Evolutionary conservation across 1,140 invertebrate species (phyloP).

Genomic region (Dinothrombium tinctorium): DNA sequence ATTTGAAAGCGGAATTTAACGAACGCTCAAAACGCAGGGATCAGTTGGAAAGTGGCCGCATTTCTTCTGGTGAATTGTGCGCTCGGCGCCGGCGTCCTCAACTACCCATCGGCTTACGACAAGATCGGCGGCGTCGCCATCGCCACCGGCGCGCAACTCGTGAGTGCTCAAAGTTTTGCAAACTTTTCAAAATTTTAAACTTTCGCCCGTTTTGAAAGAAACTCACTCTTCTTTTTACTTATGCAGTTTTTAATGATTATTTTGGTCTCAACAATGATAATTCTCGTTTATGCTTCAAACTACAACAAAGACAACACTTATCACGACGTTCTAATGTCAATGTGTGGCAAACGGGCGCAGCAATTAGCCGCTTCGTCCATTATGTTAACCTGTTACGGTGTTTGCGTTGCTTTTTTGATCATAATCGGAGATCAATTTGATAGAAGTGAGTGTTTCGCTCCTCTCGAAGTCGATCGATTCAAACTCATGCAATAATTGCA

Average conservation of each 20-base stretch:
- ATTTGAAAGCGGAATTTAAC: not conserved
- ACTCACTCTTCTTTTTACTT: not conserved
- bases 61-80: constrained; percentile 44
- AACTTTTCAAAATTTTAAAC: not conserved
- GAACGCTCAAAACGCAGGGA: constrained; percentile 19
- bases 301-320: constrained; percentile 25
- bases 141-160: constrained; percentile 30
- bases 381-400: constrained; percentile 37
- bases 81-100: constrained; percentile 41
- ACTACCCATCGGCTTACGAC: constrained; percentile 41
- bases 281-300: constrained; percentile 35
- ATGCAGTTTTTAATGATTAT: constrained; percentile 29
- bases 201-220: not conserved
- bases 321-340: constrained; percentile 28
- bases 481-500: not conserved
- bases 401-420: constrained; percentile 42
- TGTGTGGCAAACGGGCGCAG: constrained; percentile 30
- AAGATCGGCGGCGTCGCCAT: constrained; percentile 35
- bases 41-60: constrained; percentile 29
- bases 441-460: constrained; percentile 18
- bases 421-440: constrained; percentile 44
- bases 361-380: constrained; percentile 29
- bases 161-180: constrained; percentile 18
- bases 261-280: constrained; percentile 30
- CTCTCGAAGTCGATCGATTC: not conserved